A percentile compares a stretch with the other conserved stretches of the same genome.
phyloP scores from a whole-genome alignment of 2,797 vertebrate genomes.

The Pseudomugil gertrudae region DNA sequence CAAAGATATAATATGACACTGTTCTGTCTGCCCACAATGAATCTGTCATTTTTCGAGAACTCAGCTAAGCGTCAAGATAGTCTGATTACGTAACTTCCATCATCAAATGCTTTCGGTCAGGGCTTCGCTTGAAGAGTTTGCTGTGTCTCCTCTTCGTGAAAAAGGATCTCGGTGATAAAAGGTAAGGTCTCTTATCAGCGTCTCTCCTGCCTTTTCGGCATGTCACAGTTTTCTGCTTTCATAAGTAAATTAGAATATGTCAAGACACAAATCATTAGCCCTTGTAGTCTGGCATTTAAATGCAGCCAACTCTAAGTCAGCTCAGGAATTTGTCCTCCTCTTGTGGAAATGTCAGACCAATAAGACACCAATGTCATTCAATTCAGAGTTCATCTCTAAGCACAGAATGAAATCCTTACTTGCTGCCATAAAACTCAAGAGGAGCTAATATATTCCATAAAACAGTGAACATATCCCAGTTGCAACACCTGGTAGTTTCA shows the following conservation, averaged over 20 bases:
- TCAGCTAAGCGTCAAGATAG: constrained; percentile 49
- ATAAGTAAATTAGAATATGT: constrained; percentile 57
- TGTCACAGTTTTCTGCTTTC: constrained; percentile 13
- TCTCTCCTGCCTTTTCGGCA: too few species aligned
- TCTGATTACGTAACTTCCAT: constrained; percentile 59
- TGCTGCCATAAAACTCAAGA: too few species aligned
- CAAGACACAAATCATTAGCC: constrained; percentile 62
- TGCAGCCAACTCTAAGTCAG: constrained; percentile 40
- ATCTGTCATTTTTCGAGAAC: constrained; percentile 55
- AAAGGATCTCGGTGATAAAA: constrained; percentile 30
- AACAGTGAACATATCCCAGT: too few species aligned
- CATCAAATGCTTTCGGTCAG: constrained; percentile 53
- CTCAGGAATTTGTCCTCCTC: constrained; percentile 39
- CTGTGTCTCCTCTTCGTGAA: constrained; percentile 61
- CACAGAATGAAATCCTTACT: constrained; percentile 35
- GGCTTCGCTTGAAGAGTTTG: constrained; percentile 56
- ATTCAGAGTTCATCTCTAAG: constrained; percentile 53
- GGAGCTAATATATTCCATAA: too few species aligned
- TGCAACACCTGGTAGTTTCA: too few species aligned
- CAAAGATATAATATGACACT: constrained; percentile 58
- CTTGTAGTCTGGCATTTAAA: constrained; percentile 66
- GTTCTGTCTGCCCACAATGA: constrained; percentile 54
- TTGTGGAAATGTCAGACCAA: constrained; percentile 69
- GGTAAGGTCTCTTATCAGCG: constrained; percentile 49
- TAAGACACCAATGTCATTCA: constrained; percentile 65